Evolutionary conservation across 2,113 vertebrate genomes (phyloP).

Genomic region (Python bivittatus): DNA sequence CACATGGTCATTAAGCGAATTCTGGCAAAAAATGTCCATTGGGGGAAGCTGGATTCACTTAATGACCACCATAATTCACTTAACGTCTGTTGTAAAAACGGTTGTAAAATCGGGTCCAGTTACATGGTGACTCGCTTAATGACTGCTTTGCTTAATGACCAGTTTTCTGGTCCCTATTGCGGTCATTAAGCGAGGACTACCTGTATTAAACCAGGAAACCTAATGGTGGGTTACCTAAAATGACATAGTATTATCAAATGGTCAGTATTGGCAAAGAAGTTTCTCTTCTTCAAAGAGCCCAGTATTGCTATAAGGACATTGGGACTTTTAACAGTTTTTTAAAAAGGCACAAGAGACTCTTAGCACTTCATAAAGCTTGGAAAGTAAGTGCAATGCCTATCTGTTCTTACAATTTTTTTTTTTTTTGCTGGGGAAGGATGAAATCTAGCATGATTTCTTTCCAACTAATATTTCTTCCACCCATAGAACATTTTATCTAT

Average conservation of each 20-base stretch:
- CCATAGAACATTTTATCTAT: neutral
- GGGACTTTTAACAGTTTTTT: neutral
- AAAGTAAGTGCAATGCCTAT: neutral
- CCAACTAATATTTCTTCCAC: neutral
- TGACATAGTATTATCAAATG: neutral
- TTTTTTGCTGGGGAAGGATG: neutral
- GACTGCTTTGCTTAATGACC: too few species aligned
- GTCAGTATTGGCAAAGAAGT: neutral
- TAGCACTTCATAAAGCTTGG: neutral
- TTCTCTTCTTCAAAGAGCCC: neutral
- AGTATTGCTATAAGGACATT: neutral
- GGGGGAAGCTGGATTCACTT: too few species aligned
- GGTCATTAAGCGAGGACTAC: too few species aligned
- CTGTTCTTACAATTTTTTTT: neutral
- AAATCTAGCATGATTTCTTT: neutral
- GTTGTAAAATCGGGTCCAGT: too few species aligned
- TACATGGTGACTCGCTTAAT: too few species aligned
- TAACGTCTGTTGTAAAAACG: too few species aligned
- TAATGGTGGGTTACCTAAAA: neutral
- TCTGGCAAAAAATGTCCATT: too few species aligned
- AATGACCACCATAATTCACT: too few species aligned
- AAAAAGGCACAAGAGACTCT: neutral
- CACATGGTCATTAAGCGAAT: too few species aligned
- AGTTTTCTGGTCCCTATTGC: too few species aligned
- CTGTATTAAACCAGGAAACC: neutral